These are phyloP conservation scores for Hucho hucho DNA, from an alignment of 2,113 vertebrate genomes.

Conservation along the genomic window DNA sequence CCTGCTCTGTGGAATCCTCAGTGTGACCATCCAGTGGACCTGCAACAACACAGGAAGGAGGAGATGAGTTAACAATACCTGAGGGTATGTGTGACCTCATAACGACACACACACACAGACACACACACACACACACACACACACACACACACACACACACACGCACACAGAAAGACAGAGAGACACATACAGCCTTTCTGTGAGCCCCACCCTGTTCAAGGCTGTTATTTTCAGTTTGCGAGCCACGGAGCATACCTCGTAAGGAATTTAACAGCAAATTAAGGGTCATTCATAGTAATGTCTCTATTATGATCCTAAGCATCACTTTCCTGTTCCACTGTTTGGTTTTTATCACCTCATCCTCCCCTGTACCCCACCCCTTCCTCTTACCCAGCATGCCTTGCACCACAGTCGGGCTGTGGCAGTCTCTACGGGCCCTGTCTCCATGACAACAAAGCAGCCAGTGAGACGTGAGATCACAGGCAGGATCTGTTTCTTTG, in stretches of 20 bases:
- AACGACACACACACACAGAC: neutral
- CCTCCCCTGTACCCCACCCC: neutral
- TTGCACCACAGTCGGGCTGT: slow-evolving; percentile 57
- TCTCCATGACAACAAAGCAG: slow-evolving; percentile 65
- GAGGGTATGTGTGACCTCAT: slow-evolving; percentile 8
- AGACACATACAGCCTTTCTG: no score
- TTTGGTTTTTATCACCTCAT: slow-evolving; percentile 55
- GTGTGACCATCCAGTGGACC: slow-evolving; percentile 44
- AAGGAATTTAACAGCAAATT: neutral
- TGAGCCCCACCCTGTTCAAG: no score
- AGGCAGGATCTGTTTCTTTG: slow-evolving; percentile 51
- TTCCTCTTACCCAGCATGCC: slow-evolving; percentile 53
- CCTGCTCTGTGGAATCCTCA: slow-evolving; percentile 33
- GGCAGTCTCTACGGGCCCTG: slow-evolving; percentile 55
- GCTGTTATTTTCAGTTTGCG: no score
- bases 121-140: no score
- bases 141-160: no score
- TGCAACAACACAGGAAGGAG: slow-evolving; percentile 22
- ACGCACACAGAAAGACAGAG: no score
- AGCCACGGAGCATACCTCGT: no score
- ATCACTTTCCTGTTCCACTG: slow-evolving; percentile 40
- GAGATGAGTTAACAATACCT: slow-evolving; percentile 54
- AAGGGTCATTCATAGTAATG: neutral
- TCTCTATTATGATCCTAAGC: no score
- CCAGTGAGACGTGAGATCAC: slow-evolving; percentile 15